Base-by-base conservation (phyloP, 30 jellyfish, hydroid and myxozoan species). In the Mastigias papua region DNA sequence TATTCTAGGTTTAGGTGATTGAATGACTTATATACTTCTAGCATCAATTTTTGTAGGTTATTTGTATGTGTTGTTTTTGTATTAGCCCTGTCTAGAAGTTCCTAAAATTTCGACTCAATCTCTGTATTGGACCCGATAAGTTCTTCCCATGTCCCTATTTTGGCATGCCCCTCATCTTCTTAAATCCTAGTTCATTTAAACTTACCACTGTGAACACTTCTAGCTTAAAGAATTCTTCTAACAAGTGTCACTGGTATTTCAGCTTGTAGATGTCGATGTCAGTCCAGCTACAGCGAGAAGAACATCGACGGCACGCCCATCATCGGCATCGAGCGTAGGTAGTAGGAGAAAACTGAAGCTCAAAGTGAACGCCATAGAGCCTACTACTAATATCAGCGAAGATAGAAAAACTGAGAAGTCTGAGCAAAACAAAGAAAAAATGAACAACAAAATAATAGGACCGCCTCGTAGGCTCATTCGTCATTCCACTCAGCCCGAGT, bases 201-300 rank as follows among this genome's bases (percentile, higher is more conserved):
- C n/a, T n/a, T n/a, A n/a, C n/a, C n/a, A n/a, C n/a, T n/a, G n/a
- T n/a, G n/a, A n/a, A n/a, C n/a, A n/a, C n/a, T n/a, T n/a, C n/a
- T n/a, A n/a, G n/a, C n/a, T n/a, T n/a, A n/a, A n/a, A 33, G 69
- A 42, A 42, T 42, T 42, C 54, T 42, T 8, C 7, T 42, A 42
- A 4, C n/a, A n/a, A 15, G 54, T 42, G 7, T 42, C 13, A 8
- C 13, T 42, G 54, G 54, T 19, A 5, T 54, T 54, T 54, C 71
- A 85, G 94, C 33, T 85, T 34, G 94, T 85, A 0, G 94, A 85
- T 73, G 94, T 85, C 1, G 94, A 85, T 37, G 46, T 85, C 42
- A 85, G 94, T 68, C 94, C 94, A 11, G 94, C 33, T 23, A 64
- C 88, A 1, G 61, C 94, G 25, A 60, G 94, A 48, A 50, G 83